Base-by-base conservation (phyloP, 2,113 vertebrate species). In the Entomyzon cyanotis region DNA sequence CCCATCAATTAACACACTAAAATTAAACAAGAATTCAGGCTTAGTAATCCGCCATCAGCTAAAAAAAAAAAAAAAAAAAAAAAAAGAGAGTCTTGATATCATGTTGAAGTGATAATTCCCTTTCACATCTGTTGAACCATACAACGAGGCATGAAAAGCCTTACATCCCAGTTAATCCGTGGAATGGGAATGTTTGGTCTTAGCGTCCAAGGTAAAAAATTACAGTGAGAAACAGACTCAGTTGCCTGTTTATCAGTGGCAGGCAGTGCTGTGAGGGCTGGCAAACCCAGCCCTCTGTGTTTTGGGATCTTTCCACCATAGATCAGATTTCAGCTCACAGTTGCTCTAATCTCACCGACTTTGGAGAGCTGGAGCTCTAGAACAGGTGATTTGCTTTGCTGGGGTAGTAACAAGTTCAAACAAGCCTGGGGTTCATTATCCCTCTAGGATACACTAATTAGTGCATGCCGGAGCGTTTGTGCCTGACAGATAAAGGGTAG, bases 1-100 rank as follows among this genome's bases (percentile, higher is more conserved):
- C 90, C 94, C 55, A 90, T 97, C 96, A 97, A 95, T 97, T 96
- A 97, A 95, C 94, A 97, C 87, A 96, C 92, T 93, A 96, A 96
- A 97, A 98, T 96, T 94, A 96, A 96, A 93, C 86, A 96, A 91
- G 94, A 97, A 95, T 94, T 90, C 95, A 91, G 89, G 87, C 64
- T 95, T 88, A 93, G 87, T 92, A 95, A 97, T 94, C 92, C 84
- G 80, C 88, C 91, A 91, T 77, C 76, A 89, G 50, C 25, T 88
- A 46, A 94, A 69, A 82, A 91, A 93, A 85, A 64, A 31, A 76
- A n/a, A 41, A 18, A 18, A 31, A 82, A 56, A 77, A 62, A 31
- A 74, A n/a, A 44, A 18, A 33, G 3, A 52, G 7, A 79, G 56
- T 73, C 93, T 94, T 83, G 87, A 52, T 92, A 90, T 76, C 90